These are phyloP conservation scores for Cyphomyrus plagiostoma DNA, from an alignment of 2,113 vertebrate genomes.

Conservation along the genomic window DNA sequence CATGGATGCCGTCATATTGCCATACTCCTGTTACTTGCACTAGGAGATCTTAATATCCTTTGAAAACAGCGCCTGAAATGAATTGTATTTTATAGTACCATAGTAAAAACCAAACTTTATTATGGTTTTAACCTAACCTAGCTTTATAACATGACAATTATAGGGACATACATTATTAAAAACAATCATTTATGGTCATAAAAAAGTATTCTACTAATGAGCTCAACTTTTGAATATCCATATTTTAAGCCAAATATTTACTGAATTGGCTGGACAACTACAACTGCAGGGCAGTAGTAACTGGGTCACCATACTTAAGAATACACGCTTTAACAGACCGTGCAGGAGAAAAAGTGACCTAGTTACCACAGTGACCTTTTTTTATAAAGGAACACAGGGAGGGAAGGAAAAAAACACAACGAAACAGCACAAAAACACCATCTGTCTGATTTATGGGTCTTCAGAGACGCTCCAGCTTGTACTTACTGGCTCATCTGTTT, in stretches of 20 bases:
- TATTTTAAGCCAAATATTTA: not conserved
- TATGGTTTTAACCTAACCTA: not conserved
- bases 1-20: not conserved
- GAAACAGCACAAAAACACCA: not conserved
- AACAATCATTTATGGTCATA: not conserved
- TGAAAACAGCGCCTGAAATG: not conserved
- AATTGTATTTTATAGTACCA: not conserved
- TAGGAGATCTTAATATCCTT: not conserved
- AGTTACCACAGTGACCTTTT: constrained; percentile 6
- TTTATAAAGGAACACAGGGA: constrained; percentile 26
- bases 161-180: not conserved
- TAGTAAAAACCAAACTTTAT: not conserved
- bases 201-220: not conserved
- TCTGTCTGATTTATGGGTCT: not conserved
- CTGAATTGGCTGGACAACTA: constrained; percentile 32
- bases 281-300: constrained; percentile 39
- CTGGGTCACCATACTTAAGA: constrained; percentile 48
- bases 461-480: not conserved
- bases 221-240: not conserved
- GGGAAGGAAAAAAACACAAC: not conserved
- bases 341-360: not conserved
- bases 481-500: not conserved
- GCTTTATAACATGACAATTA: not conserved
- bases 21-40: not conserved
- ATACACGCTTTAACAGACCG: constrained; percentile 11